Percentiles rank a stretch among this genome's conserved stretches.
Conservation (phyloP, 2,797 vertebrate species). For the Oreonectes daqikongensis region DNA sequence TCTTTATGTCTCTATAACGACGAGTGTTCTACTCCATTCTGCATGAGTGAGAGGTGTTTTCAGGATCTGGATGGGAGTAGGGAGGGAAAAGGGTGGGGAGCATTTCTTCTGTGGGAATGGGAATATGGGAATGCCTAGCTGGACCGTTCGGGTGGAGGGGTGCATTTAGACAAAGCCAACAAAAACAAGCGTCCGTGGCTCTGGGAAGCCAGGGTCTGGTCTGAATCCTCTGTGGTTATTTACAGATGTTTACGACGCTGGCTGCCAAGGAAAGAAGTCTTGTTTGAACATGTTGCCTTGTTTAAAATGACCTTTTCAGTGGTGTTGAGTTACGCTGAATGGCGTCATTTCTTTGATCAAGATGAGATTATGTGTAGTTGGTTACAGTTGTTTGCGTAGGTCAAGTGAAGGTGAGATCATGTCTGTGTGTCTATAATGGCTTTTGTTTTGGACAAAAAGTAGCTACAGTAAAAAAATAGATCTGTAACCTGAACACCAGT, state of each 20-base stretch:
- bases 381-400: slow-evolving; percentile 24
- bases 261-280: slow-evolving; percentile 51
- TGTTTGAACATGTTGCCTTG: slow-evolving; percentile 41
- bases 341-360: slow-evolving; percentile 26
- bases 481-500: background rate
- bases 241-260: slow-evolving; percentile 61
- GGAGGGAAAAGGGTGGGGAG: slow-evolving; percentile 31
- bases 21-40: slow-evolving; percentile 12
- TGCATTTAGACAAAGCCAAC: slow-evolving; percentile 58
- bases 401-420: slow-evolving; percentile 29
- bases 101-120: slow-evolving; percentile 56
- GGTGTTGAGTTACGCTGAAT: slow-evolving; percentile 25
- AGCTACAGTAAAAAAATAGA: background rate
- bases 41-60: slow-evolving; percentile 17
- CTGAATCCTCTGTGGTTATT: slow-evolving; percentile 51
- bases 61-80: slow-evolving; percentile 26
- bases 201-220: slow-evolving; percentile 50
- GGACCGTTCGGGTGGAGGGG: slow-evolving; percentile 48
- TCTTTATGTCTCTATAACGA: slow-evolving; percentile 10
- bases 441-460: slow-evolving; percentile 20
- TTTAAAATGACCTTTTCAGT: slow-evolving; percentile 37
- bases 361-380: slow-evolving; percentile 1
- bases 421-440: slow-evolving; percentile 8
- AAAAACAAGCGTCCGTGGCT: slow-evolving; percentile 56
- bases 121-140: slow-evolving; percentile 57